phyloP scores from a whole-genome alignment of 2,113 vertebrate genomes.

The Indicator maculatus region DNA sequence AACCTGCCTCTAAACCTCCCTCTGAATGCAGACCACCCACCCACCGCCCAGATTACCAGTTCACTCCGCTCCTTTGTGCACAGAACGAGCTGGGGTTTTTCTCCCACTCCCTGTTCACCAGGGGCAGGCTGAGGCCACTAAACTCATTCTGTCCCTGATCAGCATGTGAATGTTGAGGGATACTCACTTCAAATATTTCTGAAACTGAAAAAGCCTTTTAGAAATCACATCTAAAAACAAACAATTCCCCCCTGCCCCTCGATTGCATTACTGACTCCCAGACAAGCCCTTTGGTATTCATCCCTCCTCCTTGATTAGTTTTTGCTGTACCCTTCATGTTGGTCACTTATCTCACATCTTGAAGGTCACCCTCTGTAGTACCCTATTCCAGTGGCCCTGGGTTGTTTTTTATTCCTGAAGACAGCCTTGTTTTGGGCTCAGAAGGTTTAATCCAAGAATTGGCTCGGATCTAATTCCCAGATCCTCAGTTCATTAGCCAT shows the following conservation, averaged over 20 bases:
- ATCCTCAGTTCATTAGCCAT: conserved; percentile 73
- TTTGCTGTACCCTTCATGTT: conserved; percentile 29
- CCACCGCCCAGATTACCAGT: background rate
- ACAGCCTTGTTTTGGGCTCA: conserved; percentile 55
- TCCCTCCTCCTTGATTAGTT: conserved; percentile 2
- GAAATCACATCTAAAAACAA: conserved; percentile 64
- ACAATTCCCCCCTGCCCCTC: conserved; percentile 8
- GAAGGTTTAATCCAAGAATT: conserved; percentile 68
- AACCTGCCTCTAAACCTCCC: conserved; percentile 26
- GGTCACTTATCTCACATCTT: conserved; percentile 40
- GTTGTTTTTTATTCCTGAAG: conserved; percentile 45
- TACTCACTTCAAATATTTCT: conserved; percentile 59
- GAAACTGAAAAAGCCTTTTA: conserved; percentile 58
- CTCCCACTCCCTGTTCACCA: background rate
- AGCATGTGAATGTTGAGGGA: conserved; percentile 46
- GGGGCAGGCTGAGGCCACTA: conserved; percentile 35
- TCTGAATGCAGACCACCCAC: conserved; percentile 64
- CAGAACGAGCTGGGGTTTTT: background rate
- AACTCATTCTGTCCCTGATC: conserved; percentile 40
- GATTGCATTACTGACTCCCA: background rate
- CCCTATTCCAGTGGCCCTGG: background rate
- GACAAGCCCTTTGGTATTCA: conserved; percentile 40
- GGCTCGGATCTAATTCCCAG: conserved; percentile 71
- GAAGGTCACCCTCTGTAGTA: conserved; percentile 42
- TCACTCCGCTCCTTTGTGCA: conserved; percentile 8